phyloP scores from a whole-genome alignment of 2,888 invertebrate genomes.

The Chalcis sispes region DNA sequence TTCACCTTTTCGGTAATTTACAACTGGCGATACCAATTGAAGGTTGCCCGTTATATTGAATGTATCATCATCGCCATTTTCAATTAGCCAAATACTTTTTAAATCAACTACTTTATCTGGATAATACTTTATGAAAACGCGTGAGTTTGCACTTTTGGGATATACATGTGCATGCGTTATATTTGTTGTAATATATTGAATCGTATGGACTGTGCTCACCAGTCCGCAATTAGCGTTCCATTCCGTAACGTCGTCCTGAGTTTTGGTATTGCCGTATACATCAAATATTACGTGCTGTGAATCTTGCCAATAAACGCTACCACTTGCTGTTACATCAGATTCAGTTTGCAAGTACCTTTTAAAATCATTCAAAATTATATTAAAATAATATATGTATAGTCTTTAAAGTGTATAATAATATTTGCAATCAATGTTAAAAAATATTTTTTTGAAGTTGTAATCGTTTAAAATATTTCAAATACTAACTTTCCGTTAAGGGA shows the following conservation, averaged over 20 bases:
- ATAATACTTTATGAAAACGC: constrained; percentile 78
- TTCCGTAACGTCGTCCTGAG: constrained; percentile 75
- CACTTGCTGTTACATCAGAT: constrained; percentile 78
- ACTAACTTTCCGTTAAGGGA: constrained; percentile 77
- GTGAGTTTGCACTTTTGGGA: constrained; percentile 76
- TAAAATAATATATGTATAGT: too few relatives aligned
- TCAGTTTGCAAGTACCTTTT: constrained; percentile 77
- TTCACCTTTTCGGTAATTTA: constrained; percentile 81
- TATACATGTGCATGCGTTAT: constrained; percentile 78
- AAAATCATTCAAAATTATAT: too few relatives aligned
- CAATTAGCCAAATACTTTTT: constrained; percentile 84
- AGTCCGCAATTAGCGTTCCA: constrained; percentile 77
- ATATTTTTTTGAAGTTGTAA: too few relatives aligned
- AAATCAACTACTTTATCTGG: constrained; percentile 83
- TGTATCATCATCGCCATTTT: constrained; percentile 77
- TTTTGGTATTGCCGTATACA: constrained; percentile 78
- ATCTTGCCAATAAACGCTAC: constrained; percentile 80
- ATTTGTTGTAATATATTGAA: constrained; percentile 79
- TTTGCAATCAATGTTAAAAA: too few relatives aligned
- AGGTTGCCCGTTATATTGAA: constrained; percentile 83
- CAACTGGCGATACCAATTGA: constrained; percentile 82
- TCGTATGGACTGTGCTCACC: constrained; percentile 79
- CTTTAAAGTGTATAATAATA: too few relatives aligned
- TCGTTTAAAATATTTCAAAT: neutral
- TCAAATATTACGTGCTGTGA: constrained; percentile 79